A percentile compares a stretch with the other conserved stretches of the same genome.
Evolutionary conservation across 1,140 invertebrate genomes (phyloP).

Genomic region (Leptestheria dahalacensis): DNA sequence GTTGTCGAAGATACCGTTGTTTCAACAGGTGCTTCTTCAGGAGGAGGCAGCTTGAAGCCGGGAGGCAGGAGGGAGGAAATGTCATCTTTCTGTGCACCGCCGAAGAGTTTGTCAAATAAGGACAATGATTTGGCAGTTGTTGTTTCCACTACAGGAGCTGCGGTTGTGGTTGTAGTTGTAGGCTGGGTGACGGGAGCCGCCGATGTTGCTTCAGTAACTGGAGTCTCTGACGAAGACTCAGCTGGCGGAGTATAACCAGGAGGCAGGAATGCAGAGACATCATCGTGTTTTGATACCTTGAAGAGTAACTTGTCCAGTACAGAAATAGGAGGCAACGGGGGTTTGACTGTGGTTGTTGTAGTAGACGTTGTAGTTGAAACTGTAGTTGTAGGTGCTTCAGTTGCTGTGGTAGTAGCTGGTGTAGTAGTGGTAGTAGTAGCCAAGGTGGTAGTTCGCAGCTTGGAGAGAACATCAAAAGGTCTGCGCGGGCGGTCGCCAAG

Average conservation of each 20-base stretch:
- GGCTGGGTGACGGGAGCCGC: background rate
- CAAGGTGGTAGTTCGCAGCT: background rate
- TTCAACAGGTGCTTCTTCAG: conserved; percentile 6
- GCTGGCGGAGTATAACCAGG: conserved; percentile 12
- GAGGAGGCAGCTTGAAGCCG: conserved; percentile 16
- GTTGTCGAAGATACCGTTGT: background rate
- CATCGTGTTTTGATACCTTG: background rate
- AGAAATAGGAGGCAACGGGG: background rate
- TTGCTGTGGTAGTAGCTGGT: background rate
- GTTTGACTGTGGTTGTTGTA: conserved; percentile 1
- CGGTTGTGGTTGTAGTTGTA: conserved; percentile 15
- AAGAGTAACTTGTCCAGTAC: conserved; percentile 5
- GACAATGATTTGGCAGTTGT: conserved; percentile 31
- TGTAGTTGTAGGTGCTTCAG: background rate
- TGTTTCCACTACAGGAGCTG: conserved; percentile 12
- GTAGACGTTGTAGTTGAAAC: conserved; percentile 1
- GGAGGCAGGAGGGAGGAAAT: conserved; percentile 26
- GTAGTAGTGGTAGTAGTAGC: background rate
- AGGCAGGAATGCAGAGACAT: conserved; percentile 13
- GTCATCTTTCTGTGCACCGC: conserved; percentile 27
- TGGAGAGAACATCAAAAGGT: background rate
- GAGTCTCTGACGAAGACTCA: background rate
- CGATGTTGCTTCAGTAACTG: conserved; percentile 3
- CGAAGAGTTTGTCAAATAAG: conserved; percentile 17
- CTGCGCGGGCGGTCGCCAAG: background rate